Evolutionary conservation across 2,797 vertebrate species (phyloP).

Genomic region (Arremon brunneinucha): DNA sequence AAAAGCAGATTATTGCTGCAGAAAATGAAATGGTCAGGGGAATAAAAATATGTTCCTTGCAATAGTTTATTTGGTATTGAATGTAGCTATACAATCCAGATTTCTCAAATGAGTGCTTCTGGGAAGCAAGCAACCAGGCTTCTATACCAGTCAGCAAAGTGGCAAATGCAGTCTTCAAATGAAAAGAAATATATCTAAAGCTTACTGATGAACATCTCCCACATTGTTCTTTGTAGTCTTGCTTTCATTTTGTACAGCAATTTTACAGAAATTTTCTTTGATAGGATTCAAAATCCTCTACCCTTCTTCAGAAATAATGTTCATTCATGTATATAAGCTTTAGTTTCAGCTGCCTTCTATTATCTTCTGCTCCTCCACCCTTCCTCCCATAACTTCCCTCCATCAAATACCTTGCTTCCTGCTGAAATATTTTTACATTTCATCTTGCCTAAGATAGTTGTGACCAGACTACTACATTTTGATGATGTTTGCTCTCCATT

Average conservation of each 20-base stretch:
- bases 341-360: background rate
- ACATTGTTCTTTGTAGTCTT: background rate
- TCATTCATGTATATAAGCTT: background rate
- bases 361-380: background rate
- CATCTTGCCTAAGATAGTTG: background rate
- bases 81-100: background rate
- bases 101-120: background rate
- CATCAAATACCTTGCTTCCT: background rate
- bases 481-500: background rate
- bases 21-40: background rate
- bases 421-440: background rate
- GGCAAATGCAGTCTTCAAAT: background rate
- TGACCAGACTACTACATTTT: background rate
- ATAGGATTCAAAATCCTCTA: background rate
- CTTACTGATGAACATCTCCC: background rate
- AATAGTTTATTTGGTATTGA: background rate
- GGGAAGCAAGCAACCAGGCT: background rate
- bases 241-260: background rate
- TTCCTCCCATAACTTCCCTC: background rate
- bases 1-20: background rate
- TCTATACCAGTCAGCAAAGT: background rate
- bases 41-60: background rate
- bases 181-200: background rate
- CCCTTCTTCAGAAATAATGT: background rate
- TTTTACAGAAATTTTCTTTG: background rate